Percentiles rank a stretch among this genome's conserved stretches.
phyloP scores from a whole-genome alignment of 37 sponge, comb jelly and placozoan genomes.

The Beroe ovata region DNA sequence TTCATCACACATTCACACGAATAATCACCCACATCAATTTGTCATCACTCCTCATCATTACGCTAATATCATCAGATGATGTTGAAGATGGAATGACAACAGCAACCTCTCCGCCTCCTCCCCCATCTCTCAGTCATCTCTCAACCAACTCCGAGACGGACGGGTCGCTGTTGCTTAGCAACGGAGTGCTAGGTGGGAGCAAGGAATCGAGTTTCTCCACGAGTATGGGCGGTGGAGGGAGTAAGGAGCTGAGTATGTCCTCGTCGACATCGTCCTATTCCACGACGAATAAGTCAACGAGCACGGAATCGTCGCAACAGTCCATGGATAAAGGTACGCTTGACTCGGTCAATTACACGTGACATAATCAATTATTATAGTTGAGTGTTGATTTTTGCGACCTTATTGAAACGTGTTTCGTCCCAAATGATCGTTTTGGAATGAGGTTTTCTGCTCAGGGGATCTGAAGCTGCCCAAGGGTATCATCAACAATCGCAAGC shows the following conservation, averaged over 20 bases:
- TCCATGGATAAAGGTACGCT: neutral
- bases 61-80: no score
- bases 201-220: neutral
- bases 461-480: neutral
- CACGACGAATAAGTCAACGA: neutral
- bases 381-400: no score
- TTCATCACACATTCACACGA: no score
- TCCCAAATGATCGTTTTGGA: no score
- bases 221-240: neutral
- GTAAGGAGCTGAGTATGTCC: neutral
- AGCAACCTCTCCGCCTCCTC: no score
- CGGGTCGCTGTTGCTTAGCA: neutral
- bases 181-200: neutral
- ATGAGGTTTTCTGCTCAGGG: neutral
- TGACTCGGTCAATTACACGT: no score
- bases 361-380: no score
- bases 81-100: no score
- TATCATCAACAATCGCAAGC: neutral
- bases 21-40: no score
- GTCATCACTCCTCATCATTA: no score
- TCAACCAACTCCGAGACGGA: neutral
- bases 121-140: no score
- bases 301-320: neutral
- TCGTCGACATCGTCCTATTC: neutral
- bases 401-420: no score